Conservation (phyloP, 2,888 invertebrate genomes). For the Antitype chi region DNA sequence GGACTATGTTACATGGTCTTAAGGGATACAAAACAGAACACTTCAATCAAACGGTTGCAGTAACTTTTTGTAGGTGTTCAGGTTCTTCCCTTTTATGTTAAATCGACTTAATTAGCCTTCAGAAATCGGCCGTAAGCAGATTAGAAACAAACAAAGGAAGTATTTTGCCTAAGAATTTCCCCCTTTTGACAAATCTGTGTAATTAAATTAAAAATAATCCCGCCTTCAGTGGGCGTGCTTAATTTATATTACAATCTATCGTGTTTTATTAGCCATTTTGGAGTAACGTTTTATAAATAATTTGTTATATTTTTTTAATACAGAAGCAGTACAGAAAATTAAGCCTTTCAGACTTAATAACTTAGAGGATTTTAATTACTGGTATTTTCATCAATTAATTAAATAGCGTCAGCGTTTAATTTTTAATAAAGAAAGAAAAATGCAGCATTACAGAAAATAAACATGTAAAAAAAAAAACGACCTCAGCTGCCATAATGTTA, state of each 20-base stretch:
- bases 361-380: neutral
- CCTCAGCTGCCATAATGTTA: neutral
- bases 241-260: constrained; percentile 63
- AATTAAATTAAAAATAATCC: constrained; percentile 68
- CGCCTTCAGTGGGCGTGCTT: constrained; percentile 42
- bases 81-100: constrained; percentile 50
- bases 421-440: neutral
- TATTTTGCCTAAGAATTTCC: constrained; percentile 45
- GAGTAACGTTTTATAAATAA: constrained; percentile 29
- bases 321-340: too few species aligned
- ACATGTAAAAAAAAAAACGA: neutral
- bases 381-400: neutral
- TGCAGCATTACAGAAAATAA: neutral
- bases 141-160: constrained; percentile 66
- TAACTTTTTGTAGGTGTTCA: constrained; percentile 31
- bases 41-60: constrained; percentile 53
- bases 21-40: constrained; percentile 13
- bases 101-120: constrained; percentile 63
- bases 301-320: constrained; percentile 21
- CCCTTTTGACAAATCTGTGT: constrained; percentile 63
- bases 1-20: neutral
- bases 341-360: neutral
- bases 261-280: constrained; percentile 47
- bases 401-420: neutral
- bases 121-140: constrained; percentile 64